These are phyloP conservation scores for Temnothorax unifasciatus DNA, from an alignment of 2,888 invertebrate species.

Conservation along the genomic window DNA sequence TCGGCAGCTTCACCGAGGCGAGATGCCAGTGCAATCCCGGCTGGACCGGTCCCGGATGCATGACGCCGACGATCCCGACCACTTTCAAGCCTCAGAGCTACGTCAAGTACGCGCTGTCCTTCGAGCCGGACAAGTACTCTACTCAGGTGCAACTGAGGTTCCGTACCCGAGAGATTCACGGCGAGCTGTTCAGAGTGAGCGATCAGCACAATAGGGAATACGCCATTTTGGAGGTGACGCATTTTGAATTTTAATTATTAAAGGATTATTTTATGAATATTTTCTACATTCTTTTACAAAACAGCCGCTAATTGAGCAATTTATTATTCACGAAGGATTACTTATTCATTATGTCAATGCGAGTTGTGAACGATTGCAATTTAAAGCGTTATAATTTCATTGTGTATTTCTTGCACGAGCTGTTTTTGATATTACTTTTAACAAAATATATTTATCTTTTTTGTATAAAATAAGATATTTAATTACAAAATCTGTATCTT, in stretches of 20 bases:
- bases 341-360: neutral
- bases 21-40: slow-evolving; percentile 98
- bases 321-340: neutral
- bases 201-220: slow-evolving; percentile 98
- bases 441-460: neutral
- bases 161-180: slow-evolving; percentile 96
- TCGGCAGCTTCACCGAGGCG: slow-evolving; percentile 95
- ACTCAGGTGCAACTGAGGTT: slow-evolving; percentile 97
- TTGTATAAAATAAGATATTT: neutral
- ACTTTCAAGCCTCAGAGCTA: slow-evolving; percentile 98
- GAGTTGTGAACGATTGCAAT: neutral
- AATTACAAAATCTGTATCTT: neutral
- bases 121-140: slow-evolving; percentile 96
- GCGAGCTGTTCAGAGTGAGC: slow-evolving; percentile 97
- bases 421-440: neutral
- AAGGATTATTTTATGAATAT: neutral
- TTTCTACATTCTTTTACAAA: neutral
- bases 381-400: neutral
- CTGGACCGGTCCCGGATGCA: slow-evolving; percentile 96
- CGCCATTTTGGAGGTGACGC: slow-evolving; percentile 91
- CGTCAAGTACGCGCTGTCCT: slow-evolving; percentile 98
- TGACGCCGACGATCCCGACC: slow-evolving; percentile 94
- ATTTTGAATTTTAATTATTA: neutral
- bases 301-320: neutral
- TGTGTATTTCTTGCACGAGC: neutral